Base-by-base conservation (phyloP, 2,888 invertebrate species). In the Chalcosyrphus nemorum region DNA sequence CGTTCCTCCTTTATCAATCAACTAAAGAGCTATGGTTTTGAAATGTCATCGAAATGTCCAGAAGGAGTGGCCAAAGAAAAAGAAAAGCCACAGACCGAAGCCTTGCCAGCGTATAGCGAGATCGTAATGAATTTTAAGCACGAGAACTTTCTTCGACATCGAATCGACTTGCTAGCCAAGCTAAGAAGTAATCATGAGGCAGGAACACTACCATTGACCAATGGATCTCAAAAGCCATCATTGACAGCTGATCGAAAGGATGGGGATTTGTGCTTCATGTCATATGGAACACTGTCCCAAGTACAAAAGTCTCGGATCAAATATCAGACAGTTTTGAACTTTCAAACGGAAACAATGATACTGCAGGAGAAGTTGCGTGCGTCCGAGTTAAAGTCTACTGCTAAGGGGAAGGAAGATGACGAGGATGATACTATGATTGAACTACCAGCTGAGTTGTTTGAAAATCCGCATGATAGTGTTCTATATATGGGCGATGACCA, bases 401-500 rank as follows among this genome's bases (percentile, higher is more conserved):
- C 15, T 1, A 74, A 66, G 15, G 45, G 17, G 1, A n/a, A 27
- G 13, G 78, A 81, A 21, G 71, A 59, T 6, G 71, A 81, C 2
- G 88, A 87, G 4, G 87, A 88, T 4, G 87, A 88, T 21, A 85
- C 87, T 15, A 86, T 88, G 56, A 88, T 88, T 61, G 88, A 88
- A 41, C 19, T 88, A 41, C 86, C 88, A 0, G 86, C 86, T 0
- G 88, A 88, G 4, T 21, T 88, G 3, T 88, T 88, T 77, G 88
- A 88, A 63, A 88, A 88, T 81, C 88, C 88, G 0, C 87, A 88
- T 15, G 88, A 88, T 61, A 88, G 87, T 11, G 87, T 88, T 4
- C 52, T 88, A 1, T 86, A 86, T 45, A 86, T 87, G 66, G 87
- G 86, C 2, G 87, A 87, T 1, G 88, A 88, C 6, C 86, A 86